Evolutionary conservation across 2,888 invertebrate genomes (phyloP).

Genomic region (Zygothrica quintamaculata): DNA sequence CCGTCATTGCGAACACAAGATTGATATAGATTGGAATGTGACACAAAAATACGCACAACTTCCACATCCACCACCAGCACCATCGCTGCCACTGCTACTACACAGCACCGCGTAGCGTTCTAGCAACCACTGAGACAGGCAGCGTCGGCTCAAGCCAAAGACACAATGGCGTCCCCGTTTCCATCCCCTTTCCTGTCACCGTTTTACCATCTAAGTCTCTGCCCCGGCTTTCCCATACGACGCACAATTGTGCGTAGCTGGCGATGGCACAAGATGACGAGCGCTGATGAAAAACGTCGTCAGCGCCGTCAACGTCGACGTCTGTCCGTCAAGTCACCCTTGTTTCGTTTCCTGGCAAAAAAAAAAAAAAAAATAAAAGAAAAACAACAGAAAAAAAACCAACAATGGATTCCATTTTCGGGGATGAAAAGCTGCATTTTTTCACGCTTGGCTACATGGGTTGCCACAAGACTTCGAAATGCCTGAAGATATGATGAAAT

Average conservation of each 20-base stretch:
- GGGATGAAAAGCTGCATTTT: slow-evolving; percentile 75
- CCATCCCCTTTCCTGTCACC: slow-evolving; percentile 1
- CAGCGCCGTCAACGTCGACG: slow-evolving; percentile 65
- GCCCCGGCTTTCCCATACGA: slow-evolving; percentile 42
- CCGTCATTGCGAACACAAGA: slow-evolving; percentile 85
- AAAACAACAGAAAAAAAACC: slow-evolving; percentile 55
- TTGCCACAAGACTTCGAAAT: slow-evolving; percentile 32
- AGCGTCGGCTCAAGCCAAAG: slow-evolving; percentile 41
- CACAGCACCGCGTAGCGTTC: slow-evolving; percentile 31
- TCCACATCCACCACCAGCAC: slow-evolving; percentile 47
- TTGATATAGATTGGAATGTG: slow-evolving; percentile 85
- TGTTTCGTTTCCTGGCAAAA: slow-evolving; percentile 49
- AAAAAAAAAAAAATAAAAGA: slow-evolving; percentile 43
- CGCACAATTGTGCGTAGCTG: slow-evolving; percentile 74
- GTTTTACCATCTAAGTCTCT: not conserved
- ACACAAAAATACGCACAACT: slow-evolving; percentile 83
- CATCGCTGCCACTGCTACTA: slow-evolving; percentile 24
- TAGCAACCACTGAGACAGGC: slow-evolving; percentile 44
- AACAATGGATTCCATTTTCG: slow-evolving; percentile 63
- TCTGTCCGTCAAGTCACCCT: slow-evolving; percentile 82
- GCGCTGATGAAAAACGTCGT: slow-evolving; percentile 79
- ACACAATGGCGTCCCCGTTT: slow-evolving; percentile 59
- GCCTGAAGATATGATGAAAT: not conserved
- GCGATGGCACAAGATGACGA: slow-evolving; percentile 81
- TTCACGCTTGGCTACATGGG: slow-evolving; percentile 67